Evolutionary conservation across 1,140 invertebrate genomes (phyloP), one percentile per base, ranked within the genome.

Genomic region (Sitophilus oryzae): DNA sequence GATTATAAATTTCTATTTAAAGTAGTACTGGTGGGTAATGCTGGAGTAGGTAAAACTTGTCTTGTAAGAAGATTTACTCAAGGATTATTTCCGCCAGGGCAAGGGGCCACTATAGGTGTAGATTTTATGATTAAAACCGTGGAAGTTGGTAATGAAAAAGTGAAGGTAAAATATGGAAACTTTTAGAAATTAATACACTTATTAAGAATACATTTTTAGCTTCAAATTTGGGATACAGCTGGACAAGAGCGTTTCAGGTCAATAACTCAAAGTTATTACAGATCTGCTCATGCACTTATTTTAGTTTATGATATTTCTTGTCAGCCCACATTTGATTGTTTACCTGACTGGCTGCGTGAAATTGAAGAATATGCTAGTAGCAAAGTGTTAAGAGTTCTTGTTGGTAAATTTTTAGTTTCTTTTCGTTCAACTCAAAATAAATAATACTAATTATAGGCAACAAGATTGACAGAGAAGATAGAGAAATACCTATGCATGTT

Each of bases 111-210:
- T 2, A 99, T 99, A 65, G 96, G 96, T 51, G 96, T 99, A 10
- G 96, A 99, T 80, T 99, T 99, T 71, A 98, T 97, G 85, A 98
- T 99, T 67, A 98, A 98, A 77, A 98, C 95, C 53, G 87, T 99
- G 8, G 91, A 96, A 77, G 89, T 99, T 52, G 95, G 98, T 72
- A 94, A 94, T 70, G 96, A 98, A 77, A 92, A 95, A 85, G 89
- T 98, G 43, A 98, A 98, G 84, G 92, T 96, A 80, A 71, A 48
- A 64, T 50, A 51, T 48, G 4, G 1, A 47, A 16, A n/a, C 15
- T 54, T 14, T 36, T 14, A 50, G 16, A 18, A 5, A 1, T 36
- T 1, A 19, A 20, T 44, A 10, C 9, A 30, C 25, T 11, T 20
- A 44, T 44, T 41, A 34, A 19, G 3, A 34, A 36, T 25, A 10